phyloP scores from a whole-genome alignment of 2,888 invertebrate species.

The Scrobipalpa atriplicella region DNA sequence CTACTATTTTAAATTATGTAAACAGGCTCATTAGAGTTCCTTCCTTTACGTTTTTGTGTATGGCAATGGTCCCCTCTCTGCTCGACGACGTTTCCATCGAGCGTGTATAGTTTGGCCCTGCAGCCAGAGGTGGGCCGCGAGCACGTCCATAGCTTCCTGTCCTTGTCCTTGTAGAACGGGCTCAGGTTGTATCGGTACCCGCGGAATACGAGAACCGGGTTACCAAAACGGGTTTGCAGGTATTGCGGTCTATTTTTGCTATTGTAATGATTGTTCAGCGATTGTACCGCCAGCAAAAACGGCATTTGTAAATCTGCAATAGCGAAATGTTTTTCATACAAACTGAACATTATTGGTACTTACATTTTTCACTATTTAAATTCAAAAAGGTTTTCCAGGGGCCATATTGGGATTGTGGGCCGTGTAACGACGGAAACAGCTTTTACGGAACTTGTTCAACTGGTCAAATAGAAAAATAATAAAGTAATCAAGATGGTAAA shows the following conservation, averaged over 20 bases:
- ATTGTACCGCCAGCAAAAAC: not conserved
- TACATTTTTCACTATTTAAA: too few relatives aligned
- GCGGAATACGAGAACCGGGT: slow-evolving; percentile 38
- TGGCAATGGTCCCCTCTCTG: slow-evolving; percentile 20
- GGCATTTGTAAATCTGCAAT: not conserved
- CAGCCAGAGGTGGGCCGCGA: slow-evolving; percentile 38
- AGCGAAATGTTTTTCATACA: not conserved
- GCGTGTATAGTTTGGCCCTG: slow-evolving; percentile 40
- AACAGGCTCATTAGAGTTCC: not conserved
- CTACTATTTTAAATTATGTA: not conserved
- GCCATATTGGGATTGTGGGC: too few relatives aligned
- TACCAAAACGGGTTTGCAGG: slow-evolving; percentile 35
- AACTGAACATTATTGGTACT: not conserved
- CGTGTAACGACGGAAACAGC: too few relatives aligned
- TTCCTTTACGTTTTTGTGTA: not conserved
- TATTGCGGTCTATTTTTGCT: not conserved
- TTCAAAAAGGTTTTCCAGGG: too few relatives aligned
- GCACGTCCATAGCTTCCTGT: slow-evolving; percentile 39
- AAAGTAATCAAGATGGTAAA: too few relatives aligned
- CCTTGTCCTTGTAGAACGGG: slow-evolving; percentile 2
- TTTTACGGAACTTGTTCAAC: too few relatives aligned
- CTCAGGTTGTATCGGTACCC: slow-evolving; percentile 38
- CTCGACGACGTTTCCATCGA: slow-evolving; percentile 32
- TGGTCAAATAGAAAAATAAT: too few relatives aligned
- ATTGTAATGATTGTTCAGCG: not conserved